Base-by-base conservation (phyloP, 2,797 vertebrate genomes). In the Enteromius trimaculatus region DNA sequence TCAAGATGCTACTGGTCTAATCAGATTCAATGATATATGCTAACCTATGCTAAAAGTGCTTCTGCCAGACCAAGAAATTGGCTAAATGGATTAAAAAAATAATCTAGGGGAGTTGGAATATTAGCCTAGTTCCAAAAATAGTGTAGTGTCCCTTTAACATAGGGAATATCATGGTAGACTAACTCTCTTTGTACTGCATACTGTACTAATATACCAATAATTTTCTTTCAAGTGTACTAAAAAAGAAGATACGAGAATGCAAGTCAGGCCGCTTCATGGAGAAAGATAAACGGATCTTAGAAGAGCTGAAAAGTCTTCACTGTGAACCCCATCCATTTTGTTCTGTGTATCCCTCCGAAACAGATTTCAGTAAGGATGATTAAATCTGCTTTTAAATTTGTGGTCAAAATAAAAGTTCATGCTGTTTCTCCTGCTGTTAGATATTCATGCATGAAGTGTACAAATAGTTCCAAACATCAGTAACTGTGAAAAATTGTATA, bases 321-420 rank as follows among this genome's bases (percentile, higher is more conserved):
- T 91, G 90, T 86, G 83, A 92, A 64, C 92, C 92, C 2, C 92
- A 93, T 89, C 92, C 92, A 8, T 93, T 85, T 82, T 89, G 89
- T 70, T 89, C 53, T 6, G 39, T 93, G 79, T 90, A 89, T 83
- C 92, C 93, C 8, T 89, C 88, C 23, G 92, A 64, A 64, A 64
- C 60, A 1, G 60, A 64, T 16, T 64, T 64, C 60, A 31, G 60
- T 64, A 64, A 64, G 26, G 17, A 64, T 16, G 14, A 64, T 60
- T 60, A 60, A 26, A 60, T 26, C 58, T 26, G 58, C 10, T 26
- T 60, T 26, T 60, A 26, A 23, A 13, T 60, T 26, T 5, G 58
- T 60, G 55, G n/a, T 60, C n/a, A 60, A 60, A 60, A 60, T 60
- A 64, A 64, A 14, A 3, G 1, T 64, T 64, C 60, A 31, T 17